Base-by-base conservation (phyloP, 1,140 invertebrate species). In the Eulimnadia texana region DNA sequence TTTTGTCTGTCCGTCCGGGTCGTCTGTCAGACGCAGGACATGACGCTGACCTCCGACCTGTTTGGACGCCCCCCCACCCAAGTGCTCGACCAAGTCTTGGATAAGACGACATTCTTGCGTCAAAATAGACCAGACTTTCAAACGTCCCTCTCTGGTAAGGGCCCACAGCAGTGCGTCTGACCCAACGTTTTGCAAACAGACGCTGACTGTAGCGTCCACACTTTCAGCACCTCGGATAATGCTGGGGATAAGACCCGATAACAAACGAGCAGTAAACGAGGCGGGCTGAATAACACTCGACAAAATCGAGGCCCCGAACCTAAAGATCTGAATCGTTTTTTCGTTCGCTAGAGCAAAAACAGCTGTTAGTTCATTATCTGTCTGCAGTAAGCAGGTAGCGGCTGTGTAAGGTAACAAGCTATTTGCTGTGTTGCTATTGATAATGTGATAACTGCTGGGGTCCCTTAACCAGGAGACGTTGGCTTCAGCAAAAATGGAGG, bases 221-320 rank as follows among this genome's bases (percentile, higher is more conserved):
- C 78, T 77, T 49, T 72, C 72, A 53, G 25, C 27, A 58, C 16
- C 22, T 79, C 50, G 51, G 23, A 90, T 80, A 56, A 84, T 84
- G 47, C 84, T 84, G 13, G 88, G 87, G 19, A 93, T 70, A 42
- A 77, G 76, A 19, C 88, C 89, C 66, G n/a, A n/a, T n/a, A 91
- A 77, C 64, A 93, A 83, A 63, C 89, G 79, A 22, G 88, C 86
- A 67, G 93, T 82, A 62, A 90, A 79, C 16, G 86, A 84, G 54
- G 90, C 82, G 64, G 88, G 81, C 68, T 88, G 88, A 19, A 95
- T 72, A 67, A 88, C 81, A 49, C 77, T 78, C 19, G 80, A 79
- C 9, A 82, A 79, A 2, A 83, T 79, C 1, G 76, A 65, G 0
- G 68, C 67, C 27, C 80, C 77, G 33, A 90, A 73, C 63, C 80